Evolutionary conservation across 2,888 invertebrate species (phyloP).

Genomic region (Flexamia atlantica): DNA sequence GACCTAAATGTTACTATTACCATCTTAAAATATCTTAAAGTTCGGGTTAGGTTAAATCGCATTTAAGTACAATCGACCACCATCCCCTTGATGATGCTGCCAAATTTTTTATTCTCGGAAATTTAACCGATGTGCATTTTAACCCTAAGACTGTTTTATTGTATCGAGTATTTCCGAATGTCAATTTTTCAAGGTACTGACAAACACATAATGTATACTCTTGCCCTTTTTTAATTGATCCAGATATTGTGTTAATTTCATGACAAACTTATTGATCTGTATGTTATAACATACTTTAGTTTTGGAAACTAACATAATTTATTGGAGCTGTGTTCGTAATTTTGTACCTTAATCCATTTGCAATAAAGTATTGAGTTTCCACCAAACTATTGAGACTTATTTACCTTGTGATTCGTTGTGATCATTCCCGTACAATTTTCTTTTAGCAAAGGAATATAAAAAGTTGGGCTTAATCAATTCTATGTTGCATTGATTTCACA

Average conservation of each 20-base stretch:
- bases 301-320: slow-evolving; percentile 43
- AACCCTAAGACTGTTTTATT: slow-evolving; percentile 31
- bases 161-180: neutral
- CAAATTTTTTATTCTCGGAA: slow-evolving; percentile 25
- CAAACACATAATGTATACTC: neutral
- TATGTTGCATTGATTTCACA: too few relatives aligned
- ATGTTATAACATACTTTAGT: slow-evolving; percentile 5
- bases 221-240: neutral
- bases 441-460: too few relatives aligned
- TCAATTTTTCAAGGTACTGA: slow-evolving; percentile 25
- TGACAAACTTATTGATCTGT: slow-evolving; percentile 25
- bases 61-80: slow-evolving; percentile 12
- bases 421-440: too few relatives aligned
- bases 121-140: neutral
- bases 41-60: neutral
- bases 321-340: slow-evolving; percentile 26
- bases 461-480: too few relatives aligned
- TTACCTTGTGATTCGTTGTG: neutral
- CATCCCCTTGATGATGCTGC: slow-evolving; percentile 14
- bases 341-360: slow-evolving; percentile 42
- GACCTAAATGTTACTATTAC: slow-evolving; percentile 25
- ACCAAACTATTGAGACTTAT: neutral
- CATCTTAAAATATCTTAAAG: slow-evolving; percentile 25
- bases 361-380: slow-evolving; percentile 43
- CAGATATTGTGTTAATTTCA: slow-evolving; percentile 9